These are phyloP conservation scores for Littorina saxatilis DNA, from an alignment of 1,140 invertebrate species.

Conservation along the genomic window DNA sequence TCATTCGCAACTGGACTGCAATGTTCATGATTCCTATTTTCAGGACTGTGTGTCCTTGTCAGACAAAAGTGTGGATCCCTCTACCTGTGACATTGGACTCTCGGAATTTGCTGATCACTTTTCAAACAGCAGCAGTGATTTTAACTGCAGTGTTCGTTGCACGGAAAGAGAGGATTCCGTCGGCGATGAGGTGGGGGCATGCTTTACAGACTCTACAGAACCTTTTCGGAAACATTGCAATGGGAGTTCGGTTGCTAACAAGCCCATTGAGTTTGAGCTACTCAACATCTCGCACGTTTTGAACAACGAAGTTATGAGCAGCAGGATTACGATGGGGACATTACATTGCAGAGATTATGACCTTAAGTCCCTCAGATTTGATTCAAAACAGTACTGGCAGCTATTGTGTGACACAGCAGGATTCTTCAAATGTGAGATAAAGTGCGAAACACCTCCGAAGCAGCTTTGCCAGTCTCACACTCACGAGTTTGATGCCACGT, in stretches of 20 bases:
- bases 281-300: constrained; percentile 40
- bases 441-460: constrained; percentile 42
- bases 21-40: constrained; percentile 62
- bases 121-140: not conserved
- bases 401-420: constrained; percentile 53
- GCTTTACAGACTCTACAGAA: constrained; percentile 25
- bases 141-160: constrained; percentile 23
- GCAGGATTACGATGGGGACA: not conserved
- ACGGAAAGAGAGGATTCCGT: not conserved
- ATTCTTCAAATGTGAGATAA: constrained; percentile 53
- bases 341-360: constrained; percentile 58
- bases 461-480: constrained; percentile 25
- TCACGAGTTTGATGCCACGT: constrained; percentile 43
- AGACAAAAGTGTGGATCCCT: not conserved
- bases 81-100: not conserved
- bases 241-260: constrained; percentile 15
- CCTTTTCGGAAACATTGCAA: constrained; percentile 38
- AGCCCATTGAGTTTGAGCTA: constrained; percentile 33
- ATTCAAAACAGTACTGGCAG: constrained; percentile 44
- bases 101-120: constrained; percentile 5
- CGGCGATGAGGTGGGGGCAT: constrained; percentile 6
- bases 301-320: constrained; percentile 43
- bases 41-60: constrained; percentile 50
- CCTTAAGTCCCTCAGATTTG: constrained; percentile 54
- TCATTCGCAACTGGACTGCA: constrained; percentile 56